These are phyloP conservation scores for Panurus biarmicus DNA, from an alignment of 2,113 vertebrate genomes.

Conservation along the genomic window DNA sequence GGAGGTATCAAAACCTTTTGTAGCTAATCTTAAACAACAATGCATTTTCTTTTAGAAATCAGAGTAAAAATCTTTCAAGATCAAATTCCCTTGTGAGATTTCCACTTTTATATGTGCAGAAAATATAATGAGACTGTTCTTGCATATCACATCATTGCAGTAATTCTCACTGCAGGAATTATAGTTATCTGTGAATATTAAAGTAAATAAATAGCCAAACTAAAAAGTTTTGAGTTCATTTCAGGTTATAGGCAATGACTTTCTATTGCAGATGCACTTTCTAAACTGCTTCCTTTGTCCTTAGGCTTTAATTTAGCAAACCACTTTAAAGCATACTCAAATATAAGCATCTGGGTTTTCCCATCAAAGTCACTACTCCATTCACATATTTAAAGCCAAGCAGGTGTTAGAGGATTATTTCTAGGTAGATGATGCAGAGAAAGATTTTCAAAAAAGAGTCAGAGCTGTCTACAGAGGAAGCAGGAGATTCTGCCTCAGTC, in stretches of 20 bases:
- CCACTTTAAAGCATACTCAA: neutral
- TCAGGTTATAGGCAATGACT: conserved; percentile 2
- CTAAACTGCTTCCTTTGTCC: neutral
- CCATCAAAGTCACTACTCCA: neutral
- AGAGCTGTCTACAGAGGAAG: neutral
- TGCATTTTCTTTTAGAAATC: conserved; percentile 20
- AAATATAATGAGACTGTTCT: neutral
- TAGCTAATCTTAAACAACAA: conserved; percentile 32
- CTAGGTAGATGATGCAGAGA: neutral
- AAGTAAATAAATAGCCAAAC: conserved; percentile 11
- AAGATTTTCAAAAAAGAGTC: neutral
- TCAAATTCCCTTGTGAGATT: conserved; percentile 53
- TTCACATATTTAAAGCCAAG: conserved; percentile 18
- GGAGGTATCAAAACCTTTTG: conserved; percentile 19
- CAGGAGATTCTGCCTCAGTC: neutral
- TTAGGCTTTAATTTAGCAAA: conserved; percentile 30
- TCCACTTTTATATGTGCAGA: neutral
- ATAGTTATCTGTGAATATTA: neutral
- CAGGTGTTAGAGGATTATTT: neutral
- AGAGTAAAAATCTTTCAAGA: conserved; percentile 43
- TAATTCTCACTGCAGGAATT: conserved; percentile 22
- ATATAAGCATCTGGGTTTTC: conserved; percentile 27
- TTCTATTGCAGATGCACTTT: neutral
- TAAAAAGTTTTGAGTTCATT: conserved; percentile 19
- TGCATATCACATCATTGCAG: neutral